Evolutionary conservation across 2,113 vertebrate species (phyloP), one percentile per base, ranked within the genome.

Genomic region (Pelodiscus sinensis): DNA sequence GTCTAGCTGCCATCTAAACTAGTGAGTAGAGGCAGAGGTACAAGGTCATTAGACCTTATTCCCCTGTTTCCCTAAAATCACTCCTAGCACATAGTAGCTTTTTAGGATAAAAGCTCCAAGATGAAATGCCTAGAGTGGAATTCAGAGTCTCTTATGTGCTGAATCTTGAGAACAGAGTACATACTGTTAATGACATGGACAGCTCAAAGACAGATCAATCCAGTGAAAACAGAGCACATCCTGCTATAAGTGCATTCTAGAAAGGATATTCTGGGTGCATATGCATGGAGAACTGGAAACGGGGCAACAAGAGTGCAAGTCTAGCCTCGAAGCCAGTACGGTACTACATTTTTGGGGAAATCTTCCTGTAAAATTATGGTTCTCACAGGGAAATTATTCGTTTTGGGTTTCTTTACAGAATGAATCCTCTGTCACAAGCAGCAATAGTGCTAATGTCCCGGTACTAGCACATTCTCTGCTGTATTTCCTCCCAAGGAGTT

Each of bases 341-440:
- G 4, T 51, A 29, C 55, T 94, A 65, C 90, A 5, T 29, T 88
- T 78, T 35, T 2, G 81, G 8, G 9, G 14, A 38, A 86, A 88
- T 10, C 5, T 89, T 85, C 22, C 50, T 51, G 50, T 25, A 31
- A 25, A 80, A 55, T 16, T 8, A 5, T 24, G 1, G 24, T 2
- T 25, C 8, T 83, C 71, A 35, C 1, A 79, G 29, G 62, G 84
- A 90, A 81, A 90, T 71, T 2, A 82, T 1, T 81, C 0, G 12
- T 81, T 93, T 93, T 68, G 91, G 79, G 0, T 95, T 95, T 94
- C 82, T 79, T 95, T 35, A 71, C 92, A 97, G 97, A 97, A 96
- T 82, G 93, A 87, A 22, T 90, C 96, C 51, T 95, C 96, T 90
- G 58, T 87, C 86, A 92, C 94, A 75, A 94, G 94, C 0, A 79